Percentiles rank a stretch among this genome's conserved stretches.
Conservation (phyloP, 1,140 invertebrate species). For the Papilio xuthus region DNA sequence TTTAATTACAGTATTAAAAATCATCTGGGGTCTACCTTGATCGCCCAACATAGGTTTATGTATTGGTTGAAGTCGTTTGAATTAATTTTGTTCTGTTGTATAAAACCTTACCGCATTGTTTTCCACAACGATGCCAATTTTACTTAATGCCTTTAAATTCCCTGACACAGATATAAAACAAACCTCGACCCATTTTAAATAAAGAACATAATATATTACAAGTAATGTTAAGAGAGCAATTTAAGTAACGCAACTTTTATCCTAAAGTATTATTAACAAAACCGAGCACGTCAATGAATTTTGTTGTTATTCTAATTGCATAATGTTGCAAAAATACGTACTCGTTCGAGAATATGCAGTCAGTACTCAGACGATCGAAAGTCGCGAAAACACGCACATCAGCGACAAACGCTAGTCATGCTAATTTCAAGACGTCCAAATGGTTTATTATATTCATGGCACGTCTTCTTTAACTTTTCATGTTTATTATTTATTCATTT, state of each 20-base stretch:
- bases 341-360: conserved; percentile 41
- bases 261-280: conserved; percentile 35
- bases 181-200: background rate
- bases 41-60: no score
- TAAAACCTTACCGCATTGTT: background rate
- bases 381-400: conserved; percentile 45
- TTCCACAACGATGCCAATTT: background rate
- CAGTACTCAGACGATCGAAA: conserved; percentile 31
- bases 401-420: background rate
- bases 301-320: conserved; percentile 51
- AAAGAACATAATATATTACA: background rate
- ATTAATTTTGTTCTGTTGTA: background rate
- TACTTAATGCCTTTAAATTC: background rate
- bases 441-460: background rate
- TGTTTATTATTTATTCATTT: background rate
- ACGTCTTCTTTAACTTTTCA: background rate
- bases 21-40: no score
- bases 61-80: background rate
- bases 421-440: background rate
- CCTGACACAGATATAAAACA: background rate
- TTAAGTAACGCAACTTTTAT: conserved; percentile 43
- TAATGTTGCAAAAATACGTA: conserved; percentile 41
- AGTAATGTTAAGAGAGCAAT: conserved; percentile 23
- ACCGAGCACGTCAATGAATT: conserved; percentile 39
- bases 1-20: no score